phyloP scores from a whole-genome alignment of 2,113 vertebrate genomes.

The Forbesichthys agassizii region DNA sequence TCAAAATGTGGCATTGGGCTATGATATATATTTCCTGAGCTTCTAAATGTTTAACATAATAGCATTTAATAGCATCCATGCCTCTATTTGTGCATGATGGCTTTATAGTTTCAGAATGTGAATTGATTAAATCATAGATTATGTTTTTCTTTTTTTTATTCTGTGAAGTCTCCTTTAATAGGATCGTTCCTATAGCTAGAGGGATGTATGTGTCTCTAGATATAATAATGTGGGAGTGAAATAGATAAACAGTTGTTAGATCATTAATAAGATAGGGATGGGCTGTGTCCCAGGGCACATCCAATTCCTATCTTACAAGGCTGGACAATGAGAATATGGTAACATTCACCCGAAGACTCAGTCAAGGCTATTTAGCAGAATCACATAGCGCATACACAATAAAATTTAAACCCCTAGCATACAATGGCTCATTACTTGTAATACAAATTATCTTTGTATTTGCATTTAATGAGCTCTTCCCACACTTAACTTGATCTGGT shows the following conservation, averaged over 20 bases:
- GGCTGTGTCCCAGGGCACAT: background rate
- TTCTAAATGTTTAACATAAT: too few species aligned
- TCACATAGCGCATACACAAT: constrained; percentile 20
- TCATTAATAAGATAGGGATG: constrained; percentile 34
- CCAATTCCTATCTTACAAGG: background rate
- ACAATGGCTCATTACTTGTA: constrained; percentile 1
- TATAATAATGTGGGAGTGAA: constrained; percentile 8
- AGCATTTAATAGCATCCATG: too few species aligned
- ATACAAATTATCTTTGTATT: constrained; percentile 10
- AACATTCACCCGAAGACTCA: constrained; percentile 9
- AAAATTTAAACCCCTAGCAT: constrained; percentile 2
- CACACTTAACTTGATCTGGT: background rate
- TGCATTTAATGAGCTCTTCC: constrained; percentile 4
- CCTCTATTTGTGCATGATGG: too few species aligned
- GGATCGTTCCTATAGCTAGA: background rate
- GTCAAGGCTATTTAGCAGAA: constrained; percentile 18
- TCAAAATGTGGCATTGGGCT: too few species aligned
- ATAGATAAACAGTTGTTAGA: constrained; percentile 23
- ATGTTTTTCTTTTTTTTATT: too few species aligned
- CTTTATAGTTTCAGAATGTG: too few species aligned
- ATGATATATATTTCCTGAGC: too few species aligned
- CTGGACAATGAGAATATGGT: constrained; percentile 16
- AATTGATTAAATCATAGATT: too few species aligned
- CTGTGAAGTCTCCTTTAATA: too few species aligned
- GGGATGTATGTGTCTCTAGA: background rate